Base-by-base conservation (phyloP, 2,797 vertebrate species). In the Rhyacichthys aspro region DNA sequence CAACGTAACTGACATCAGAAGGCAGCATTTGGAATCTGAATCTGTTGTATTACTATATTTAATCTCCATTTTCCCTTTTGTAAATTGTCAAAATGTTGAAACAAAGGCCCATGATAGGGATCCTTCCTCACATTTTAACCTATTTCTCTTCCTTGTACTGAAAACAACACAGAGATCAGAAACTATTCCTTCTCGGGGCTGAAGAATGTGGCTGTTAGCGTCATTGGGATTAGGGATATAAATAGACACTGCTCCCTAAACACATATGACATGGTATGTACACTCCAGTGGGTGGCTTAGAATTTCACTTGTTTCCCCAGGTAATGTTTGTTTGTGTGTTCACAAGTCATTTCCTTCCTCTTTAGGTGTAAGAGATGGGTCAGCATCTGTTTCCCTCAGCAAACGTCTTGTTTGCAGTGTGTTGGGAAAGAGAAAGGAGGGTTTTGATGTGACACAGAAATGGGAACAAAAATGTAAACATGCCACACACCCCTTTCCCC, bases 401-500 rank as follows among this genome's bases (percentile, higher is more conserved):
- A 48, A 72, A 48, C 16, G 23, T 71, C 63, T 66, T 17, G 53
- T 76, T 59, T 74, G 53, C 56, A 8, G 55, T 33, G 4, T 5
- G 45, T 45, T 1, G 48, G 50, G 43, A 32, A 43, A 59, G 34
- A 47, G 55, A 57, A 56, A 32, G 17, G 38, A 58, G 17, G 15
- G 45, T 15, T 43, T 55, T 74, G 60, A 85, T 76, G 73, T 61
- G 1, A 72, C 63, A 56, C 58, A 59, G 74, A 77, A 79, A 84
- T 49, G 55, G 74, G 55, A 82, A 81, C 59, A 74, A 82, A n/a
- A 86, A 87, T 81, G 87, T 88, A 89, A 90, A 88, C 86, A 87
- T 34, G 74, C 54, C 79, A 76, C 85, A 84, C 33, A 59, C 58
- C 74, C 62, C 15, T 50, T 53, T 59, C 8, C 81, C 53, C 65